Evolutionary conservation across 2,888 invertebrate species (phyloP).

Genomic region (Noctuana brunneofusca): DNA sequence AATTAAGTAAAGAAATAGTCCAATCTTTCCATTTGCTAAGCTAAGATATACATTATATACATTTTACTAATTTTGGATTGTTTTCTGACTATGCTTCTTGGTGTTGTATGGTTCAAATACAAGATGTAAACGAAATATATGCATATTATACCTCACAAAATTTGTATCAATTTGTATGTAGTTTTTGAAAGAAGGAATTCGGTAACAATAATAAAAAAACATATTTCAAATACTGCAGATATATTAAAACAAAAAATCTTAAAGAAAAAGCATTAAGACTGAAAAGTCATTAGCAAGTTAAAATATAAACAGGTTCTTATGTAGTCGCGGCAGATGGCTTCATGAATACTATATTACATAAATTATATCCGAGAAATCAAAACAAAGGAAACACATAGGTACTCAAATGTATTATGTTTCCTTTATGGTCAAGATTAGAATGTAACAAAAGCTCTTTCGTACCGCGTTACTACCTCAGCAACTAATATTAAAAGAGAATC

Average conservation of each 20-base stretch:
- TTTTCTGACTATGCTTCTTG: constrained; percentile 50
- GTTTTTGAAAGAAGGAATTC: background rate
- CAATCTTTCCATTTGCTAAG: constrained; percentile 49
- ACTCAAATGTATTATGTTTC: too few relatives aligned
- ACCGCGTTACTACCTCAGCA: too few relatives aligned
- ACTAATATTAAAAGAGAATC: too few relatives aligned
- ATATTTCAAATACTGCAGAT: background rate
- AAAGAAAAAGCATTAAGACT: background rate
- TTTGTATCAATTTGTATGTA: constrained; percentile 28
- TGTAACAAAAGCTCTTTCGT: too few relatives aligned
- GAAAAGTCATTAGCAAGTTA: too few relatives aligned
- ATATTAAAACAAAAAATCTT: background rate
- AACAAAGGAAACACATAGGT: too few relatives aligned
- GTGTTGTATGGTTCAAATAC: constrained; percentile 51
- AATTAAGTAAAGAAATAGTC: constrained; percentile 50
- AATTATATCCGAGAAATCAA: too few relatives aligned
- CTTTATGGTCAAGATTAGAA: too few relatives aligned
- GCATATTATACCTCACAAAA: constrained; percentile 39
- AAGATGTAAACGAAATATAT: constrained; percentile 58
- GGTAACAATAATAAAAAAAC: too few relatives aligned
- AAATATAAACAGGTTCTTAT: too few relatives aligned
- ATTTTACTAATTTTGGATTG: constrained; percentile 44
- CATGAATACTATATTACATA: too few relatives aligned
- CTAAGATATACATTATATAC: constrained; percentile 46
- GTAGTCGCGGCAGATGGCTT: too few relatives aligned